Percentiles rank a stretch among this genome's conserved stretches.
phyloP scores from a whole-genome alignment of 2,888 invertebrate genomes.

The Agrotis exclamationis region DNA sequence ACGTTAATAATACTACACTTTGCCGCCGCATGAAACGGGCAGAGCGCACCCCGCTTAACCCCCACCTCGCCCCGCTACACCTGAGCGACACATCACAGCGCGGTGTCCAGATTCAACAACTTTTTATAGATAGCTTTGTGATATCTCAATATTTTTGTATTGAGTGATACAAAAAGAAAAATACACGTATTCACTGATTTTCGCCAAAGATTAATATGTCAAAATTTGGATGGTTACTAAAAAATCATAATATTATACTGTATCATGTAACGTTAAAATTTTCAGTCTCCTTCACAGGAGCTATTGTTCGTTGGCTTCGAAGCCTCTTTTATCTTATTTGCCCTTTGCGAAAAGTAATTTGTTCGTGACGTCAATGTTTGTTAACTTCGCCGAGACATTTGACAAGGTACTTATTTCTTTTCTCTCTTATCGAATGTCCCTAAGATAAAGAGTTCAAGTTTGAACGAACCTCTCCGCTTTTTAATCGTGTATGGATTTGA shows the following conservation, averaged over 20 bases:
- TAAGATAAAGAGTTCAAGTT: constrained; percentile 50
- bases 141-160: too few relatives aligned
- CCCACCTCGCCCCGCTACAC: too few relatives aligned
- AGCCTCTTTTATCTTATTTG: constrained; percentile 62
- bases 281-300: constrained; percentile 31
- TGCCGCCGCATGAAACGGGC: too few relatives aligned
- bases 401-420: constrained; percentile 70
- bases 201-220: too few relatives aligned
- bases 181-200: too few relatives aligned
- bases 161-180: too few relatives aligned
- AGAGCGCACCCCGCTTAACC: too few relatives aligned
- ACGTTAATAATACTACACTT: too few relatives aligned
- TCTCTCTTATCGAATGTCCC: constrained; percentile 50
- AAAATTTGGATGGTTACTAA: too few relatives aligned
- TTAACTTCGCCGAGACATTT: constrained; percentile 73
- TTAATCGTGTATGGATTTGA: constrained; percentile 49
- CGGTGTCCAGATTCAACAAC: too few relatives aligned
- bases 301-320: constrained; percentile 62
- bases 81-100: too few relatives aligned
- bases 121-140: too few relatives aligned
- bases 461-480: constrained; percentile 40
- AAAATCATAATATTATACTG: constrained; percentile 3
- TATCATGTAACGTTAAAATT: constrained; percentile 26
- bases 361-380: constrained; percentile 67
- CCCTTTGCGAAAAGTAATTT: constrained; percentile 66